Conservation (phyloP, 2,113 vertebrate species). For the Scomber scombrus region DNA sequence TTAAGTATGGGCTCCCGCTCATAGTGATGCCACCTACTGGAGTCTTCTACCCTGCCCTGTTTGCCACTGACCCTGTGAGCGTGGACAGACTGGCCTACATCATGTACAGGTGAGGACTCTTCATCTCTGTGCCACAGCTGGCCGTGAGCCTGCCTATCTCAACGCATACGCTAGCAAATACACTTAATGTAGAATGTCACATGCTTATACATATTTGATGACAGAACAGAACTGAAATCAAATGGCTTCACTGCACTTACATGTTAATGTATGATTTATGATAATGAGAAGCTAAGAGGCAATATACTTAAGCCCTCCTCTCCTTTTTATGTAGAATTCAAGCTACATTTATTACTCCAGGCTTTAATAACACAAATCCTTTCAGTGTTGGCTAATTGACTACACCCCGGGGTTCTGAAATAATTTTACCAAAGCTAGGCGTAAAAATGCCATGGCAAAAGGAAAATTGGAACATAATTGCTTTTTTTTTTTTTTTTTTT, state of each 20-base stretch:
- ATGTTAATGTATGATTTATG: constrained; percentile 65
- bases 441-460: constrained; percentile 24
- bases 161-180: neutral
- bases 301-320: constrained; percentile 20
- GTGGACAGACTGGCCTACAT: constrained; percentile 93
- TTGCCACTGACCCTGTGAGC: constrained; percentile 87
- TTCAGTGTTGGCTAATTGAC: constrained; percentile 40
- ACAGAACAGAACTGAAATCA: constrained; percentile 30
- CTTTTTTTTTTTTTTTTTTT: neutral
- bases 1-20: constrained; percentile 89
- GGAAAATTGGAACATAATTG: constrained; percentile 34
- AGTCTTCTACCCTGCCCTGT: constrained; percentile 91
- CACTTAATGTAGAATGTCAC: constrained; percentile 14
- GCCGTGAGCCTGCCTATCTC: neutral
- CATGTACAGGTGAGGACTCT: constrained; percentile 90
- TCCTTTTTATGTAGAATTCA: constrained; percentile 23
- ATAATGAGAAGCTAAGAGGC: constrained; percentile 41
- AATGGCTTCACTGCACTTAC: constrained; percentile 31
- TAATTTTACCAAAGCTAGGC: constrained; percentile 31
- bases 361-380: constrained; percentile 40
- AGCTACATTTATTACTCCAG: constrained; percentile 38
- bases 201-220: constrained; percentile 55
- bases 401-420: constrained; percentile 30
- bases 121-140: neutral
- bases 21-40: constrained; percentile 90